Evolutionary conservation across 2,888 invertebrate genomes (phyloP), one percentile per base, ranked within the genome.

Genomic region (Drosophila robusta): DNA sequence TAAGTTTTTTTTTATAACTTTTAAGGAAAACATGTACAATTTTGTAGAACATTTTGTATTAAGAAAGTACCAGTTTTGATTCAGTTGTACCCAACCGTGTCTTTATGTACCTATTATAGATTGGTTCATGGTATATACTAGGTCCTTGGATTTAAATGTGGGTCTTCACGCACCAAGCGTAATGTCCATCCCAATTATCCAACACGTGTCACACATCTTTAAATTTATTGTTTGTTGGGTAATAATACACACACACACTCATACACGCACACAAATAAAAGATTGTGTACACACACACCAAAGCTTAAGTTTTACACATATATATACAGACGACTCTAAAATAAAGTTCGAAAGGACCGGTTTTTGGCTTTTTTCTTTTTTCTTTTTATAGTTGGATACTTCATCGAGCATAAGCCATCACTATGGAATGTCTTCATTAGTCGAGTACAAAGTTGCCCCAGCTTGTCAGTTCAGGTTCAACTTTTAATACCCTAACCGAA

Each of bases 361-460:
- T 72, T 73, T 45, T 39, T 3, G 8, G n/a, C 22, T 14, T 18
- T 36, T 7, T n/a, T 12, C 38, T 8, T 42, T 22, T 34, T 41
- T 46, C 22, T 12, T 32, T 36, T 52, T 47, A 56, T 61, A 50
- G 60, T 61, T 42, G 42, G 70, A 61, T 61, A 55, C 70, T 65
- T 58, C 60, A 57, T 62, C 57, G 68, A 57, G 38, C 55, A 56
- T 50, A 64, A 55, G 52, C 60, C 72, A 74, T 65, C 67, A 70
- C 26, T 24, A 55, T 74, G 65, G 78, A 76, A 76, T 76, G 76
- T 76, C 76, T 76, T 78, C 66, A 76, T 76, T 76, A 78, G 75
- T 69, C 29, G 36, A 14, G 47, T 34, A 55, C 50, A 78, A 56
- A 61, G 42, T 52, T 56, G 51, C 36, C 51, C 51, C 14, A 12